A percentile compares a stretch with the other conserved stretches of the same genome.
These are phyloP conservation scores for Melipona beecheii DNA, from an alignment of 2,888 invertebrate genomes.

Conservation along the genomic window DNA sequence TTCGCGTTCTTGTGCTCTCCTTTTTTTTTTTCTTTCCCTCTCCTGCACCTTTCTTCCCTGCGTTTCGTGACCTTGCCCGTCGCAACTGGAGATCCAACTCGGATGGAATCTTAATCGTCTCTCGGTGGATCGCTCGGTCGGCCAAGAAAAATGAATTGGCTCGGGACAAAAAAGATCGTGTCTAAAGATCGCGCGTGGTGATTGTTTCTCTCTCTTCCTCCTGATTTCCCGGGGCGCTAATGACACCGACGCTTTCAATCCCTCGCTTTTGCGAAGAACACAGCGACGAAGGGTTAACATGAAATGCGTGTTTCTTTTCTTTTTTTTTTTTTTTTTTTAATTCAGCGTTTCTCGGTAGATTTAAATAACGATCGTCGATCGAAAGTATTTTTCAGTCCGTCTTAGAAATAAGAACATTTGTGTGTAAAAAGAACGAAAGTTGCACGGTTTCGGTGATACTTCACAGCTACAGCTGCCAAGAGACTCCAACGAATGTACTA, in stretches of 20 bases:
- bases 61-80: constrained; percentile 44
- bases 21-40: neutral
- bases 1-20: neutral
- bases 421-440: neutral
- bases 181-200: neutral
- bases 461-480: neutral
- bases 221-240: neutral
- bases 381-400: too few species aligned
- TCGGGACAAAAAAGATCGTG: neutral
- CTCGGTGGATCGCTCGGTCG: constrained; percentile 12
- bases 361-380: too few species aligned
- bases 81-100: neutral
- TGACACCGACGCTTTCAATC: neutral
- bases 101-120: constrained; percentile 41
- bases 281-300: neutral
- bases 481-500: constrained; percentile 4
- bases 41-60: neutral
- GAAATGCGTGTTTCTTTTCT: neutral
- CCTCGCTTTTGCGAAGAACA: too few species aligned
- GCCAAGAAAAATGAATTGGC: constrained; percentile 39
- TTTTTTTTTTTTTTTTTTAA: neutral
- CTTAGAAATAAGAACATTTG: neutral
- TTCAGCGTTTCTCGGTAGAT: neutral
- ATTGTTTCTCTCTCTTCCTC: neutral
- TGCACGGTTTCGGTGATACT: neutral